Conservation (phyloP, 2,113 vertebrate species). For the Cheirogaleus medius region DNA sequence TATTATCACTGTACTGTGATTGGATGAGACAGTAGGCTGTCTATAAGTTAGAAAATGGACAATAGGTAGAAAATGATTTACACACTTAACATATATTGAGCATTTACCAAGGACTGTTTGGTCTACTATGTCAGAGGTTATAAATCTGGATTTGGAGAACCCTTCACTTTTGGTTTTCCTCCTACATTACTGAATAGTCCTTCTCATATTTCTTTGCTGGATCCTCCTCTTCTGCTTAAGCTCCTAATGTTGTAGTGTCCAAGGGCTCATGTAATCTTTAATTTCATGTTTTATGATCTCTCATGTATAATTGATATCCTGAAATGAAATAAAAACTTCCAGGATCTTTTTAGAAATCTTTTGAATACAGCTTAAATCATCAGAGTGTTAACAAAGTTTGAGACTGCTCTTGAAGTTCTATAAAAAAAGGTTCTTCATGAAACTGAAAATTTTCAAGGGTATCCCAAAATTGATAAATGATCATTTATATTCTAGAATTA, state of each 20-base stretch:
- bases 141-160: neutral
- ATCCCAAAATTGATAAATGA: neutral
- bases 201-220: neutral
- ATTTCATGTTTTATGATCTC: neutral
- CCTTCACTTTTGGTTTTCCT: neutral
- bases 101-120: neutral
- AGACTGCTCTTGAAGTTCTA: neutral
- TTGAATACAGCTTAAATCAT: neutral
- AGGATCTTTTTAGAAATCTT: neutral
- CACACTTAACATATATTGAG: neutral
- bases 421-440: neutral
- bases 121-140: neutral
- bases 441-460: neutral
- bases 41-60: neutral
- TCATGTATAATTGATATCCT: neutral
- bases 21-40: neutral
- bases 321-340: neutral
- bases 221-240: neutral
- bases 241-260: too few relatives aligned
- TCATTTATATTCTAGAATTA: neutral
- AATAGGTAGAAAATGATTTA: neutral
- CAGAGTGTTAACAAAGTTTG: neutral
- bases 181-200: neutral
- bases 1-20: neutral
- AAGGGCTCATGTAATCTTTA: neutral